Evolutionary conservation across 1,140 invertebrate species (phyloP), one percentile per base, ranked within the genome.

Genomic region (Thrips palmi): DNA sequence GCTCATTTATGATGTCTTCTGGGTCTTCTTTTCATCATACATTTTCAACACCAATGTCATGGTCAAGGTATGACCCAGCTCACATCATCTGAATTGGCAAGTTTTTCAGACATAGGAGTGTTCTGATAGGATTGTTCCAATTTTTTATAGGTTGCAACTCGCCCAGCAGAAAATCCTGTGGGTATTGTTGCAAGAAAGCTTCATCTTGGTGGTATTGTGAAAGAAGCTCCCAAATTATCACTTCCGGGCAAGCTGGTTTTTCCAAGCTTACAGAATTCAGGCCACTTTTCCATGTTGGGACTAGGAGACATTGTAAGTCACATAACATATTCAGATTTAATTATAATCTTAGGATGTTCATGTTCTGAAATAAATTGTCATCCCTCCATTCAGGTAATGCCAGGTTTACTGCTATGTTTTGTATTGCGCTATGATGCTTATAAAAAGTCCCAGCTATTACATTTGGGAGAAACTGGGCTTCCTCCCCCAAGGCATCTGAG

Each of bases 41-140:
- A 91, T 97, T 53, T 97, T 96, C 65, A 96, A 86, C 62, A 87
- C 91, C 51, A 97, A 97, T 55, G 88, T 97, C 37, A 97, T 97
- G 92, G 89, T 97, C 39, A 93, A 93, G 65, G 83, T 85, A 46
- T 68, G 48, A 43, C 14, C 21, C 2, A n/a, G 20, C 23, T 32
- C 23, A 12, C 11, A 28, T 33, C 31, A 17, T 48, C 34, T 21
- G 23, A 2, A 10, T 25, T 20, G 14, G 21, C 10, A 27, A 15
- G 11, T 25, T 25, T 25, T 34, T 1, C 33, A 27, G 1, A 10
- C 33, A 31, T 25, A 19, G 42, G 43, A 43, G 14, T 37, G 39
- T 36, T 21, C 33, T 40, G 24, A 22, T n/a, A n/a, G n/a, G n/a
- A n/a, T n/a, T n/a, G n/a, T n/a, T n/a, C n/a, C n/a, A n/a, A n/a